A percentile compares a stretch with the other conserved stretches of the same genome.
phyloP scores from a whole-genome alignment of 1,140 invertebrate genomes.

The Drosophila sechellia region DNA sequence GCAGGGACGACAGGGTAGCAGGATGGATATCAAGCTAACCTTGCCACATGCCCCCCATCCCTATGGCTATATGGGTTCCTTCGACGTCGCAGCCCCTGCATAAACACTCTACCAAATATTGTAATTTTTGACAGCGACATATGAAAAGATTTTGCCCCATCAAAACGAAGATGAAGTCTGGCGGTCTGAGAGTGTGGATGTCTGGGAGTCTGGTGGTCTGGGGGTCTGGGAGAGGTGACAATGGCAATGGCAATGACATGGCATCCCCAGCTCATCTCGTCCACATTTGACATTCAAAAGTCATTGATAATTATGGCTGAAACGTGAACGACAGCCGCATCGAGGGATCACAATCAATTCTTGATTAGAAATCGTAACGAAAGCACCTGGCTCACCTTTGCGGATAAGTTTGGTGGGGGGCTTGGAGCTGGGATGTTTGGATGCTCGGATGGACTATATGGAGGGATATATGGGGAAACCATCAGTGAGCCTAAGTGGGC shows the following conservation, averaged over 20 bases:
- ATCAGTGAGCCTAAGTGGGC: slow-evolving; percentile 42
- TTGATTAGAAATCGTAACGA: slow-evolving; percentile 79
- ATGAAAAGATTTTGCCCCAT: slow-evolving; percentile 75
- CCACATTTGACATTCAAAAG: slow-evolving; percentile 83
- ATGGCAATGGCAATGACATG: slow-evolving; percentile 62
- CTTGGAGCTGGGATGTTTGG: background rate
- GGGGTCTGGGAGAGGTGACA: slow-evolving; percentile 42
- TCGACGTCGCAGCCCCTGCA: slow-evolving; percentile 17
- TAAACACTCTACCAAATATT: slow-evolving; percentile 59
- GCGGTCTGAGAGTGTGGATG: too few relatives aligned
- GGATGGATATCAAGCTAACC: slow-evolving; percentile 10
- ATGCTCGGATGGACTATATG: background rate
- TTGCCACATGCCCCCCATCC: background rate
- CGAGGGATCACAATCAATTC: slow-evolving; percentile 83
- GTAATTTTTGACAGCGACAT: slow-evolving; percentile 73
- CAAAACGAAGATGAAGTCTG: background rate
- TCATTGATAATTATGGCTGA: slow-evolving; percentile 82
- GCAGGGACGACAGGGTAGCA: background rate
- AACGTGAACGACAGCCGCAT: slow-evolving; percentile 82
- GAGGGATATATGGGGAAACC: background rate
- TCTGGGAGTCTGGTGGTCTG: too few relatives aligned
- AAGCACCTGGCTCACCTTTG: slow-evolving; percentile 46
- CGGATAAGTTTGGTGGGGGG: background rate
- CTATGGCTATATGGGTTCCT: background rate
- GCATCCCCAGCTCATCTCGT: slow-evolving; percentile 42